Conservation (phyloP, 2,888 invertebrate species). For the Microplitis deprimator region DNA sequence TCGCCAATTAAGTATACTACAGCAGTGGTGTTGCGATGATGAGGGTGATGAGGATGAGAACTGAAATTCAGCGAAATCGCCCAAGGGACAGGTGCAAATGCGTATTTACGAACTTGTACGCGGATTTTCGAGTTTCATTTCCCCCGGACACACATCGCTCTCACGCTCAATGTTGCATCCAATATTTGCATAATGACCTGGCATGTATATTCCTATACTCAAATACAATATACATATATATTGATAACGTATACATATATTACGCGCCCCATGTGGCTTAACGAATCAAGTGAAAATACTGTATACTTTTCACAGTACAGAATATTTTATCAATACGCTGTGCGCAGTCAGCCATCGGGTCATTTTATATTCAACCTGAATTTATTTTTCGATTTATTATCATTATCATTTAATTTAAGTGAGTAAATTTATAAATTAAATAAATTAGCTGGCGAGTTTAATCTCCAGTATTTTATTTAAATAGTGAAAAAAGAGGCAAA, state of each 20-base stretch:
- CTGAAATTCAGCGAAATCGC: constrained; percentile 16
- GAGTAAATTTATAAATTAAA: too few species aligned
- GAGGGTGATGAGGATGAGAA: background rate
- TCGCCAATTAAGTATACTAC: constrained; percentile 7
- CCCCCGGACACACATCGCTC: constrained; percentile 20
- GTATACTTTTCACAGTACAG: background rate
- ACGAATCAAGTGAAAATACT: constrained; percentile 8
- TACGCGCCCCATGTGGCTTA: constrained; percentile 8
- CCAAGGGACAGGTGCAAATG: constrained; percentile 14
- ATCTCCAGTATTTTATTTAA: background rate
- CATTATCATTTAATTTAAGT: too few species aligned
- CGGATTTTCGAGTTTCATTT: constrained; percentile 33
- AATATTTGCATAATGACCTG: constrained; percentile 28
- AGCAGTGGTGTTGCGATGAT: background rate
- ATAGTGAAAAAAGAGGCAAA: background rate
- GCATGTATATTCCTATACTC: background rate
- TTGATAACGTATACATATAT: constrained; percentile 1
- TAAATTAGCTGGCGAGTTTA: too few species aligned
- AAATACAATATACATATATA: too few species aligned
- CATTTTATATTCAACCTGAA: background rate
- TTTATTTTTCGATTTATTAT: too few species aligned
- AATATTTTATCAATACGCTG: background rate
- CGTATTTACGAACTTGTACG: constrained; percentile 6
- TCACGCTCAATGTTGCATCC: constrained; percentile 15
- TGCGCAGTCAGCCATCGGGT: background rate